Percentiles rank a stretch among this genome's conserved stretches.
phyloP scores from a whole-genome alignment of 2,797 vertebrate species.

The Danio kyathit region DNA sequence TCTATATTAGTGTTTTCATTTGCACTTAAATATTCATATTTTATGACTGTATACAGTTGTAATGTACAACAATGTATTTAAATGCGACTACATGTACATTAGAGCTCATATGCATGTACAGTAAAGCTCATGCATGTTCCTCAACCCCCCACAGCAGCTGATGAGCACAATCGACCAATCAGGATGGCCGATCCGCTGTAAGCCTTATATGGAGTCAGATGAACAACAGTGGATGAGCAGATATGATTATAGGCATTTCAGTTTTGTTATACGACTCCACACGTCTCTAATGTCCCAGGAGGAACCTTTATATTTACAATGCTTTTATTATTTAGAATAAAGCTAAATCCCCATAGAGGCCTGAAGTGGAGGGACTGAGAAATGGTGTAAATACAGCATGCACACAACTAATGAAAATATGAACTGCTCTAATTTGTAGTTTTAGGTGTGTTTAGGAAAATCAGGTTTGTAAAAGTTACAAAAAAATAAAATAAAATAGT shows the following conservation, averaged over 20 bases:
- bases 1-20: constrained; percentile 44
- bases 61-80: neutral
- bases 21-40: constrained; percentile 12
- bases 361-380: neutral
- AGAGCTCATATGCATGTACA: constrained; percentile 2
- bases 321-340: neutral
- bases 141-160: constrained; percentile 46
- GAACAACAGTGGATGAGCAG: constrained; percentile 45
- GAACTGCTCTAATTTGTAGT: neutral
- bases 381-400: neutral
- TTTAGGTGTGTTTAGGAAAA: too few species aligned
- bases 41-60: neutral
- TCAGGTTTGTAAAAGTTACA: too few species aligned
- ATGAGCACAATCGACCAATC: constrained; percentile 58
- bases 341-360: constrained; percentile 12
- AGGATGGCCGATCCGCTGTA: constrained; percentile 33
- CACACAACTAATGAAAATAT: neutral
- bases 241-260: constrained; percentile 41
- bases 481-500: too few species aligned
- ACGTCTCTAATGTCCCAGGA: constrained; percentile 8
- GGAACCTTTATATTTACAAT: constrained; percentile 12
- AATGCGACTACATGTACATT: constrained; percentile 5
- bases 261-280: constrained; percentile 51
- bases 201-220: constrained; percentile 62
- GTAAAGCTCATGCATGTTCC: constrained; percentile 47